Conservation (phyloP, 2,113 vertebrate genomes). For the Protobothrops mucrosquamatus region DNA sequence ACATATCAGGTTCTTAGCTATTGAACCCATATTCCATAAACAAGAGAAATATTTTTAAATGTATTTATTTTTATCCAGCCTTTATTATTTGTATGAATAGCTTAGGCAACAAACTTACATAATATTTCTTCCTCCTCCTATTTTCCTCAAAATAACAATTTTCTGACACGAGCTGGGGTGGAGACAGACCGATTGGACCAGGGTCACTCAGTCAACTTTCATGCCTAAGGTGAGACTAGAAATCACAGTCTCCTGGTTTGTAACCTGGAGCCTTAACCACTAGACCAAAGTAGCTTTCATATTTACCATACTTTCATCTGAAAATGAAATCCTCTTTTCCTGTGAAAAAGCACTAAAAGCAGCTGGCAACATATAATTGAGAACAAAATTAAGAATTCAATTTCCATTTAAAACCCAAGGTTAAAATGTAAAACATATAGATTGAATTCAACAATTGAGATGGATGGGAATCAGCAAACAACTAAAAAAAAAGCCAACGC, state of each 20-base stretch:
- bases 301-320: neutral
- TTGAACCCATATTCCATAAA: neutral
- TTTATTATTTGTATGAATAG: neutral
- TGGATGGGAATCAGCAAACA: neutral
- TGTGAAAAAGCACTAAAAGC: neutral
- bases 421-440: neutral
- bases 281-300: neutral
- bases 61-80: neutral
- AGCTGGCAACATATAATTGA: neutral
- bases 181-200: neutral
- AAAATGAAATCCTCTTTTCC: neutral
- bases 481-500: neutral
- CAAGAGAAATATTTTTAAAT: neutral
- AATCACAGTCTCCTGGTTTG: neutral
- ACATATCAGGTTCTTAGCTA: neutral
- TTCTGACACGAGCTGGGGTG: neutral
- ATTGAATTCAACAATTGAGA: neutral
- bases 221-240: neutral
- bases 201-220: neutral
- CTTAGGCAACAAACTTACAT: neutral
- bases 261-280: no score
- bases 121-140: neutral
- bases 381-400: neutral
- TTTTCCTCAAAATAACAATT: neutral
- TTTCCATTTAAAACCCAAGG: neutral